A percentile compares a stretch with the other conserved stretches of the same genome.
phyloP scores from a whole-genome alignment of 2,888 invertebrate species.

The Nemurella pictetii region DNA sequence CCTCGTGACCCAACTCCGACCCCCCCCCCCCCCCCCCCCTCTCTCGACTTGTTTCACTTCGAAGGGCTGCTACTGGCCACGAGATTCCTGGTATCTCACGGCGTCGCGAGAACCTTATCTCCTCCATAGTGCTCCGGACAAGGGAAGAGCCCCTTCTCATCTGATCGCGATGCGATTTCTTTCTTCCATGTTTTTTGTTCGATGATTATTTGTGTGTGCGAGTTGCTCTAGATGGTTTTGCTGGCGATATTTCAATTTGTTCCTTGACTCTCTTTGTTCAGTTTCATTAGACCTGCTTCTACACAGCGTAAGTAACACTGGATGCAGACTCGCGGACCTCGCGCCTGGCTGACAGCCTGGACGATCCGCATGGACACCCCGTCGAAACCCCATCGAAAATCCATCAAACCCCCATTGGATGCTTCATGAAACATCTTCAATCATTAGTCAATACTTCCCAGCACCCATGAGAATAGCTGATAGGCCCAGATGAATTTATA shows the following conservation, averaged over 20 bases:
- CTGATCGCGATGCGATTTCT: neutral
- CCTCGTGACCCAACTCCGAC: neutral
- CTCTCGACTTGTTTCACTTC: neutral
- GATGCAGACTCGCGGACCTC: too few species aligned
- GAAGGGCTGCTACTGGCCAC: too few species aligned
- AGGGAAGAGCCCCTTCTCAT: neutral
- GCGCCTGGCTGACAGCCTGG: too few species aligned
- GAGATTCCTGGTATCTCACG: neutral
- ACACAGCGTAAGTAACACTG: constrained; percentile 40
- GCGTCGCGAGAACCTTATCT: neutral
- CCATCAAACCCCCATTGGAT: too few species aligned
- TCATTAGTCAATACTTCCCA: too few species aligned
- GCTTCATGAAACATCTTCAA: too few species aligned
- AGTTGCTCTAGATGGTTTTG: neutral
- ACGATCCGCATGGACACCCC: too few species aligned
- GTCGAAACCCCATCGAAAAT: too few species aligned
- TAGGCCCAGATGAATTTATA: too few species aligned
- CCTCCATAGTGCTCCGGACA: neutral
- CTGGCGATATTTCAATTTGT: neutral
- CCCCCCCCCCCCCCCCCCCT: neutral
- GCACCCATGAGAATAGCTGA: too few species aligned
- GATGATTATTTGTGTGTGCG: neutral
- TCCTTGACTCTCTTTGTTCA: constrained; percentile 36
- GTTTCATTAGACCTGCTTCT: constrained; percentile 33
- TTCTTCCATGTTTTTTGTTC: neutral